Conservation (phyloP, 2,113 vertebrate genomes). For the Suricata suricatta region DNA sequence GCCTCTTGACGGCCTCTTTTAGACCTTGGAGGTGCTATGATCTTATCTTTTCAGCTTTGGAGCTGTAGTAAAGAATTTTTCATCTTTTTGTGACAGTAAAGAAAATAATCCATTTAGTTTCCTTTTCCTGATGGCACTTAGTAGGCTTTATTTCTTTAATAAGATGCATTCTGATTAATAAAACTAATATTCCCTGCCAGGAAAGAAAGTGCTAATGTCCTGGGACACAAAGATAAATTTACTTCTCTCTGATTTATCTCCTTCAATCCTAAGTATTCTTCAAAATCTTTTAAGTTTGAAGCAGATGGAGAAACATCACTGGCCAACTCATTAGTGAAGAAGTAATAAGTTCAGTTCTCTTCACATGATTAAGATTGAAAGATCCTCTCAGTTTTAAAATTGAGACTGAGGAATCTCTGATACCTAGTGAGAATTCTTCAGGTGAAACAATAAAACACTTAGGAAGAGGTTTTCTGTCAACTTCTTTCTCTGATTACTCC, state of each 20-base stretch:
- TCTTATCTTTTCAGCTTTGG: background rate
- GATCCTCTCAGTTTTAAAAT: background rate
- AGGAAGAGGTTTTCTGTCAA: rapidly evolving
- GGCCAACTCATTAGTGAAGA: background rate
- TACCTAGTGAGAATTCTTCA: background rate
- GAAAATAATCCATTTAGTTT: background rate
- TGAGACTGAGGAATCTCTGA: background rate
- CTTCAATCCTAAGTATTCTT: background rate
- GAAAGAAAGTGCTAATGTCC: background rate
- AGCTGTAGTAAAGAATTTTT: background rate
- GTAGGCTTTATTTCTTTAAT: background rate
- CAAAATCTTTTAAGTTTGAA: background rate
- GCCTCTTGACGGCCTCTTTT: background rate
- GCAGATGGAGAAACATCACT: background rate
- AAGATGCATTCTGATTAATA: background rate
- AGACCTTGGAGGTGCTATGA: background rate
- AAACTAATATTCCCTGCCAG: background rate
- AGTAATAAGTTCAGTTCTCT: background rate
- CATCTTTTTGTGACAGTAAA: background rate
- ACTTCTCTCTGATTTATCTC: background rate
- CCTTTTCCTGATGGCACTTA: background rate
- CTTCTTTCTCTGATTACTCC: background rate
- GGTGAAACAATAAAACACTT: background rate
- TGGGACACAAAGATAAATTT: background rate
- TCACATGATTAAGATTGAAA: background rate